Conservation (phyloP, 1,140 invertebrate genomes). For the Pachyrhynchus sulphureomaculatus region DNA sequence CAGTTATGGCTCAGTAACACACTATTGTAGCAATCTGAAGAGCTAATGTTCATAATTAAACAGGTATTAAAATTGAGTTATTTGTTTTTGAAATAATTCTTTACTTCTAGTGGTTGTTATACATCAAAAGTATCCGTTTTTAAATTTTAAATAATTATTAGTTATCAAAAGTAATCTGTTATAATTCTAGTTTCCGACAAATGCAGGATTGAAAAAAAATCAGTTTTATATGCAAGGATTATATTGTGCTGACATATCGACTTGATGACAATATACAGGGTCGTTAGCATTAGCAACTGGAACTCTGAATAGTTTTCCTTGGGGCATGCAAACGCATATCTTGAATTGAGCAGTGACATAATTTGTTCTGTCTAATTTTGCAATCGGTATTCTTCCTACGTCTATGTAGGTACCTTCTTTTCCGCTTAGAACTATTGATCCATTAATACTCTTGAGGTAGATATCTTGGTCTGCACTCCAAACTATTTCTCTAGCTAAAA, state of each 20-base stretch:
- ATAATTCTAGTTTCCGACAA: too few relatives aligned
- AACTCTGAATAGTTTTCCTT: constrained; percentile 79
- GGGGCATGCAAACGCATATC: constrained; percentile 85
- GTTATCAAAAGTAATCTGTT: too few relatives aligned
- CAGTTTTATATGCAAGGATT: constrained; percentile 66
- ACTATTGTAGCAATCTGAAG: too few relatives aligned
- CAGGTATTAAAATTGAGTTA: too few relatives aligned
- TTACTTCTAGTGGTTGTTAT: too few relatives aligned
- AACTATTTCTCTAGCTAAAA: constrained; percentile 50
- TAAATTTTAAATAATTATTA: too few relatives aligned
- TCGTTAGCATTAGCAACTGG: constrained; percentile 54
- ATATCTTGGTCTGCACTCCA: constrained; percentile 79
- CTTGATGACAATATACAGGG: constrained; percentile 64
- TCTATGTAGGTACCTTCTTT: constrained; percentile 72
- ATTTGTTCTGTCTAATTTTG: constrained; percentile 54
- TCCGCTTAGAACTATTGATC: constrained; percentile 70
- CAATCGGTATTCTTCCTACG: constrained; percentile 70
- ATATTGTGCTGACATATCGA: constrained; percentile 61
- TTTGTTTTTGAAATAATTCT: too few relatives aligned
- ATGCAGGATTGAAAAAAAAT: too few relatives aligned
- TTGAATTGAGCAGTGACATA: constrained; percentile 68
- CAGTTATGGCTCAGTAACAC: too few relatives aligned
- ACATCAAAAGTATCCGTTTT: too few relatives aligned
- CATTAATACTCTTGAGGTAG: constrained; percentile 75
- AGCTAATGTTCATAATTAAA: too few relatives aligned